Base-by-base conservation (phyloP, 2,113 vertebrate genomes). In the Salvelinus sp. region DNA sequence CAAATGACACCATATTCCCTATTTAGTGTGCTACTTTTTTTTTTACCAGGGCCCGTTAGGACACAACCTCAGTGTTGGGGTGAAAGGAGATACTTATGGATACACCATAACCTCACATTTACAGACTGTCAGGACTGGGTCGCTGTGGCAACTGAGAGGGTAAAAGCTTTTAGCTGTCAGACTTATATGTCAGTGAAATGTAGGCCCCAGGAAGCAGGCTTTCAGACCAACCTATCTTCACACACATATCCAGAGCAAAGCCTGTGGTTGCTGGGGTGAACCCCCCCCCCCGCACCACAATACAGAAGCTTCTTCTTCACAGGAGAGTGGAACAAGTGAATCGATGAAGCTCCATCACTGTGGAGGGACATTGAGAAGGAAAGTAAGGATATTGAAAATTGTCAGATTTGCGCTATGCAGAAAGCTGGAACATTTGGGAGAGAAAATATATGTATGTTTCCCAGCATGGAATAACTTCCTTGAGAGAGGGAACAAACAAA, bases 61-160 rank as follows among this genome's bases (percentile, higher is more conserved):
- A 44, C 38, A 44, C 38, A 44, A 3, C 50, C 50, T 54, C 50
- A 54, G 13, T 54, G 50, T 54, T 54, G 14, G 50, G 50, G 12
- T 18, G 50, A 54, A 50, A 16, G 48, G 48, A 18, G 13, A 54
- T 18, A 54, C 50, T 16, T 54, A 54, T 54, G 50, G 50, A 54
- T 54, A 16, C 50, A 54, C 50, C 16, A 5, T 54, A 16, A 54
- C 12, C 3, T 54, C 16, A 18, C 50, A 82, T 79, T 28, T 70
- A 82, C 77, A 72, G 73, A 74, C 81, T 73, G 69, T 79, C 82
- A 79, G 83, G 50, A 78, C 1, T 1, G 73, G 72, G 84, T 93
- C 88, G 81, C 92, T 87, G 85, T 78, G 86, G 89, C 87, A 93
- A 93, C 92, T 69, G 16, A 18, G 4, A 0, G 54, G 65, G 74